These are phyloP conservation scores for Tachina grossa DNA, from an alignment of 2,888 invertebrate genomes.

Conservation along the genomic window DNA sequence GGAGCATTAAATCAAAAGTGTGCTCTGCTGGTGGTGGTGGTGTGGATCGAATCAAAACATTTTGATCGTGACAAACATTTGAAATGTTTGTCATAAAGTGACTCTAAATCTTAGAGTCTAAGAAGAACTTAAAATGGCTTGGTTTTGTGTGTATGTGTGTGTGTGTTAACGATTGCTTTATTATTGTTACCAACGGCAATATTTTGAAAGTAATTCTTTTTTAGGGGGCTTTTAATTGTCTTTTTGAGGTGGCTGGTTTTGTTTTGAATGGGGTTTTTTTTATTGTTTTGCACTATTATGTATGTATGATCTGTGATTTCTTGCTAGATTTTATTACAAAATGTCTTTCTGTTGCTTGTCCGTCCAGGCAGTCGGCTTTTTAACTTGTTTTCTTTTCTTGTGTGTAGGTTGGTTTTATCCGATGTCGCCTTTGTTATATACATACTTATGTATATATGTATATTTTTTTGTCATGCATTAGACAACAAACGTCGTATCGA, in stretches of 20 bases:
- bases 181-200: conserved; percentile 44
- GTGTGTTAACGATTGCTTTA: background rate
- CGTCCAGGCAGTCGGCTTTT: conserved; percentile 53
- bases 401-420: conserved; percentile 57
- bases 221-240: conserved; percentile 45
- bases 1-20: conserved; percentile 21
- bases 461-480: conserved; percentile 29
- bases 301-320: conserved; percentile 52
- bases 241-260: conserved; percentile 26
- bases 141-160: conserved; percentile 18
- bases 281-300: background rate
- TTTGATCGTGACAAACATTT: conserved; percentile 69
- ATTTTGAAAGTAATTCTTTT: conserved; percentile 55
- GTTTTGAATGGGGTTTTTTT: conserved; percentile 2
- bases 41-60: conserved; percentile 38
- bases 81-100: conserved; percentile 62
- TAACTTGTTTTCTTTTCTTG: conserved; percentile 47
- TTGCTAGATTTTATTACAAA: conserved; percentile 63
- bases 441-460: background rate
- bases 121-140: conserved; percentile 51
- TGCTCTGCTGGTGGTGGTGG: conserved; percentile 5
- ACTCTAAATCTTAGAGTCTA: no score
- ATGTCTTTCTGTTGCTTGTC: conserved; percentile 20
- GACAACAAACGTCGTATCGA: conserved; percentile 63
- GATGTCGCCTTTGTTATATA: conserved; percentile 6